Conservation (phyloP, 2,113 vertebrate species). For the Lota lota region DNA sequence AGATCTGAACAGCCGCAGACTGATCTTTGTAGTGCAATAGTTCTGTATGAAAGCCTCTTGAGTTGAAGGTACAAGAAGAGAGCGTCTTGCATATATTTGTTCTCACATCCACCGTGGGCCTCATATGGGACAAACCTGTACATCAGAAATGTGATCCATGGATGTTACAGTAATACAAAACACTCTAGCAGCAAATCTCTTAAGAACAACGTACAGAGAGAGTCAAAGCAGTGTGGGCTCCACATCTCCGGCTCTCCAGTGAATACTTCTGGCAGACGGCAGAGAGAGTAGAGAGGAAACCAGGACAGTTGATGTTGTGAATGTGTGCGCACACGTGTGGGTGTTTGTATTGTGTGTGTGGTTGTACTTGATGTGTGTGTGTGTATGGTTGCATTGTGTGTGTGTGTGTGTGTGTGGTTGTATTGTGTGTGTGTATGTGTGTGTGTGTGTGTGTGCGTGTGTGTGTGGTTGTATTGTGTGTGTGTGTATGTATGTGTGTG, state of each 20-base stretch:
- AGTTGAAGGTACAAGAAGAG: not conserved
- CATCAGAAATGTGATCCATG: slow-evolving; percentile 5
- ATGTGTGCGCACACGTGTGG: not conserved
- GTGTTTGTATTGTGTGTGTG: not conserved
- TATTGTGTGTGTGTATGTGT: too few species aligned
- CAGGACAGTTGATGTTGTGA: slow-evolving; percentile 29
- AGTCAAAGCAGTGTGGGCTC: slow-evolving; percentile 37
- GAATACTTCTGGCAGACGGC: slow-evolving; percentile 59
- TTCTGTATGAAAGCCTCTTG: not conserved
- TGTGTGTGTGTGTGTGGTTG: slow-evolving; percentile 8
- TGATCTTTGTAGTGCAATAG: not conserved
- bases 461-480: too few species aligned
- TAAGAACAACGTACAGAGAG: slow-evolving; percentile 24
- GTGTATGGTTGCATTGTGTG: not conserved
- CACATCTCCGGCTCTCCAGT: slow-evolving; percentile 42
- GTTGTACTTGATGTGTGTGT: not conserved
- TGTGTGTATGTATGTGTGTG: too few species aligned
- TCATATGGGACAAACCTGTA: not conserved
- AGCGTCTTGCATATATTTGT: not conserved
- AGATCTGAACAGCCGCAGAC: not conserved
- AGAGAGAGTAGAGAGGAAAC: slow-evolving; percentile 54
- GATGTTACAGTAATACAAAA: slow-evolving; percentile 13
- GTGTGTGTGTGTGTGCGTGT: too few species aligned
- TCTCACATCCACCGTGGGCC: slow-evolving; percentile 11
- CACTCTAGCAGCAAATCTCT: slow-evolving; percentile 1